These are phyloP conservation scores for Gallinago undulata DNA, from an alignment of 2,113 vertebrate genomes.

Conservation along the genomic window DNA sequence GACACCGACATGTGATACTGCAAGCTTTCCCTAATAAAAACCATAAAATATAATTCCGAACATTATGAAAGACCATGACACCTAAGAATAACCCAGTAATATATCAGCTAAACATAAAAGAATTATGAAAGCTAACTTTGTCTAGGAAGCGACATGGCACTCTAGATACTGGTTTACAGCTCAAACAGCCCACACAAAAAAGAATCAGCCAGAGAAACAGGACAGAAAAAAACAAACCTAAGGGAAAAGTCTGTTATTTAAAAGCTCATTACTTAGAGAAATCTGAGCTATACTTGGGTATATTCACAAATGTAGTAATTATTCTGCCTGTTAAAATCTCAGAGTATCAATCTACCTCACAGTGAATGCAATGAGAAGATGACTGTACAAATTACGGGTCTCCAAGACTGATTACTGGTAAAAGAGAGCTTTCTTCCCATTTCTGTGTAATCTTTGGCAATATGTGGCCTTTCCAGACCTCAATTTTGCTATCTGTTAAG, in stretches of 20 bases:
- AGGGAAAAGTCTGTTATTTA: neutral
- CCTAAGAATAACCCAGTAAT: neutral
- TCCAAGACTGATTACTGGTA: neutral
- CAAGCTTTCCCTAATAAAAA: neutral
- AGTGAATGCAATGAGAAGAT: neutral
- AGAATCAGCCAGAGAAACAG: neutral
- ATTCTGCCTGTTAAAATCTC: neutral
- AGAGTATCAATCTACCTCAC: neutral
- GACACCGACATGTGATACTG: neutral
- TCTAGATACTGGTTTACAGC: neutral
- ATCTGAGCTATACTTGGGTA: neutral
- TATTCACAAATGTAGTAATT: neutral
- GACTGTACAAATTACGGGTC: neutral
- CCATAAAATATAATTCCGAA: neutral
- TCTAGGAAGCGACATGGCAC: neutral
- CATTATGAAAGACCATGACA: neutral
- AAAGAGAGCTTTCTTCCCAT: neutral
- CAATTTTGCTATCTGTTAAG: neutral
- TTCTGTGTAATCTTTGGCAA: neutral
- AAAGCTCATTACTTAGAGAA: neutral
- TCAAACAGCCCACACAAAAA: neutral
- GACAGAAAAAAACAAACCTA: neutral
- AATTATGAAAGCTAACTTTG: neutral
- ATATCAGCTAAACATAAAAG: neutral
- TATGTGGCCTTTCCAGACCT: neutral